These are phyloP conservation scores for Macrosteles quadrilineatus DNA, from an alignment of 1,140 invertebrate genomes.

Conservation along the genomic window DNA sequence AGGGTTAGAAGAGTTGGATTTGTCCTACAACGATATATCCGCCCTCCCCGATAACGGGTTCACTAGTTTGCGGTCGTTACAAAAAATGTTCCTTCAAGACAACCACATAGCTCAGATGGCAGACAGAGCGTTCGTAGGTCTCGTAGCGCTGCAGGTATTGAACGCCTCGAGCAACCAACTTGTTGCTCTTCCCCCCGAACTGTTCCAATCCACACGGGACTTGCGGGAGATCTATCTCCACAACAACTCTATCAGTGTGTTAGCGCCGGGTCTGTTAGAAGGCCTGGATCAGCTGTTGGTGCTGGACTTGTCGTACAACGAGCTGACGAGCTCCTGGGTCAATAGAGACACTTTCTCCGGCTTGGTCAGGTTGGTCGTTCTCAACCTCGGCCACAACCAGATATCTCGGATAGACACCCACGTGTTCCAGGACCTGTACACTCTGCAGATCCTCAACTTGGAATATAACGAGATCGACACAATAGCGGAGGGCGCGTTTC, in stretches of 20 bases:
- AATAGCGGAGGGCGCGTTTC: conserved; percentile 73
- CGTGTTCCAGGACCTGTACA: conserved; percentile 73
- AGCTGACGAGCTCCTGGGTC: conserved; percentile 76
- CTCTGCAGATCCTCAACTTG: conserved; percentile 73
- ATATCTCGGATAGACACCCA: conserved; percentile 68
- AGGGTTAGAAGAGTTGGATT: conserved; percentile 67
- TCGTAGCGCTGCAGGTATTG: conserved; percentile 64
- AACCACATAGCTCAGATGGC: conserved; percentile 71
- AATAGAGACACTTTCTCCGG: conserved; percentile 75
- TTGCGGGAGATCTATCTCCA: conserved; percentile 72
- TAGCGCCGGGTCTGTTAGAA: conserved; percentile 74
- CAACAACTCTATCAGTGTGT: conserved; percentile 75
- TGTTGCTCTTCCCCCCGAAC: conserved; percentile 69
- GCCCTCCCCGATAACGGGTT: conserved; percentile 67
- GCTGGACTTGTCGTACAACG: conserved; percentile 71
- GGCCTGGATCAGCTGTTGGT: conserved; percentile 73
- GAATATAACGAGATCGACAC: conserved; percentile 73
- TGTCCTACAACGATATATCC: conserved; percentile 73
- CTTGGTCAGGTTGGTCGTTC: conserved; percentile 67
- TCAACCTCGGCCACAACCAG: conserved; percentile 75
- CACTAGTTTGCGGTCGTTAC: conserved; percentile 64
- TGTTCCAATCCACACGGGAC: conserved; percentile 67
- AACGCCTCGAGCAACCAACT: conserved; percentile 78
- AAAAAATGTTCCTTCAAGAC: conserved; percentile 66
- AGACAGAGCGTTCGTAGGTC: conserved; percentile 68